Evolutionary conservation across 2,888 invertebrate genomes (phyloP), one percentile per base, ranked within the genome.

Genomic region (Volucella zonaria): DNA sequence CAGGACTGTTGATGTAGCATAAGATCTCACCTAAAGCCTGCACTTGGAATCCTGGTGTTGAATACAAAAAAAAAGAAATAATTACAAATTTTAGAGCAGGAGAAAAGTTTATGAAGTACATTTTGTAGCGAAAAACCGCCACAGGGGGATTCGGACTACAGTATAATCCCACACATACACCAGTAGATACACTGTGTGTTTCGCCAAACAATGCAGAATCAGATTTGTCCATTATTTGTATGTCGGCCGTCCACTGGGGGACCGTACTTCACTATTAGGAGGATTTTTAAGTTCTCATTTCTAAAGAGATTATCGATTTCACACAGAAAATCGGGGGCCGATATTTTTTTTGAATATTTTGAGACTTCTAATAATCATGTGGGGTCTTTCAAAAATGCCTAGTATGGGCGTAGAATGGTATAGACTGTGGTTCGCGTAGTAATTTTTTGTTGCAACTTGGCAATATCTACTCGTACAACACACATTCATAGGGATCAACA

Each of bases 61-160:
- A 23, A 23, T 23, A 23, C 2, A 51, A 64, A 66, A 68, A 67
- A 10, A 43, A 14, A 51, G 10, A 58, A 59, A 64, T 43, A 40
- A 52, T 66, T 49, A 11, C 67, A 42, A 11, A n/a, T 18, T 64
- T 64, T 6, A 31, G 49, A 43, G 49, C 49, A 67, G 23, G 40
- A 45, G 14, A 59, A 59, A 71, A 75, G 58, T 80, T 70, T 66
- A 66, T 71, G n/a, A 83, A 83, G 73, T 66, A 14, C 59, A 79
- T 73, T 83, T 80, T 47, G 61, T 23, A 80, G 67, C 31, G 31
- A 31, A 83, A 80, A 83, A 71, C 83, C 68, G 61, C 80, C 71
- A 49, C 83, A 83, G 80, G 83, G 71, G 54, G 56, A 43, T 67
- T 18, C 18, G 38, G 51, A 58, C 75, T 66, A 49, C 52, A 56